Percentiles rank a stretch among this genome's conserved stretches.
phyloP scores from a whole-genome alignment of 1,140 invertebrate genomes.

The Heliconius eleuchia region DNA sequence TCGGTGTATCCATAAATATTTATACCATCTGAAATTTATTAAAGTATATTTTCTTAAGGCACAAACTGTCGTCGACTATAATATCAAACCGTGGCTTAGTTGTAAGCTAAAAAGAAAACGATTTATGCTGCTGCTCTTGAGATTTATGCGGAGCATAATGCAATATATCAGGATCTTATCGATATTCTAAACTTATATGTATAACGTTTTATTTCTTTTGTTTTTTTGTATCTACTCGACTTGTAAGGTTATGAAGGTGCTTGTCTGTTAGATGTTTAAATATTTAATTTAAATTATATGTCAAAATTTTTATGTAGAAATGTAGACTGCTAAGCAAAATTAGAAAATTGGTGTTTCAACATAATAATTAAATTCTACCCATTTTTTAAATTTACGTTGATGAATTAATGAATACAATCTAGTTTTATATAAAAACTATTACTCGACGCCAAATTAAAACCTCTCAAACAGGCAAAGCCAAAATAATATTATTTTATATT shows the following conservation, averaged over 20 bases:
- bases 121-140: slow-evolving; percentile 1
- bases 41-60: neutral
- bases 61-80: slow-evolving; percentile 8
- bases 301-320: neutral
- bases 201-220: neutral
- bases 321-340: no score
- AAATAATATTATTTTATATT: no score
- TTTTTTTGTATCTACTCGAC: neutral
- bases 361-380: neutral
- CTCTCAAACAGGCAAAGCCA: no score
- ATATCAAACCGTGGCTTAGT: slow-evolving; percentile 2
- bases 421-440: no score
- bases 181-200: neutral
- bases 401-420: no score
- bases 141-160: slow-evolving; percentile 6
- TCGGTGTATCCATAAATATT: neutral
- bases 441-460: no score
- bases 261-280: neutral
- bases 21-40: neutral
- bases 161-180: slow-evolving; percentile 11
- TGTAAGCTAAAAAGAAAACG: slow-evolving; percentile 9
- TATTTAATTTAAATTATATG: neutral
- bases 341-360: neutral
- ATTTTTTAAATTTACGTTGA: no score
- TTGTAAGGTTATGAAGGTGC: neutral